Evolutionary conservation across 2,797 vertebrate genomes (phyloP).

Genomic region (Tangara arthus): DNA sequence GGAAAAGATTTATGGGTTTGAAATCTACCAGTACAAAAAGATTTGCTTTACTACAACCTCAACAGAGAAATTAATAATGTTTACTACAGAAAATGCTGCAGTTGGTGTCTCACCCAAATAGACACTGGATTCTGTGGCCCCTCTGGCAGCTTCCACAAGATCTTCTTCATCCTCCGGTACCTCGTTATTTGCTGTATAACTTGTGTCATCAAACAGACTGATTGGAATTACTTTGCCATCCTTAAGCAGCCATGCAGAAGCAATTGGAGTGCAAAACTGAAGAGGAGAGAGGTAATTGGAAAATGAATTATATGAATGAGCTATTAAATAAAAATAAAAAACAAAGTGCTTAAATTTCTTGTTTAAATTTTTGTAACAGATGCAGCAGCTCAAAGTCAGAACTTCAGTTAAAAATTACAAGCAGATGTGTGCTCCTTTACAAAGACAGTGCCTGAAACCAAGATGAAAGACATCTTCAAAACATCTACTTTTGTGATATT

Average conservation of each 20-base stretch:
- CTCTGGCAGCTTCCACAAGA: slow-evolving; percentile 83
- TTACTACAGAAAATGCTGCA: neutral
- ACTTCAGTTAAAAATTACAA: neutral
- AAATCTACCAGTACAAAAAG: neutral
- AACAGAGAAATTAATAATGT: neutral
- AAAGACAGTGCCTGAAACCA: neutral
- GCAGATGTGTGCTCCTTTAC: neutral
- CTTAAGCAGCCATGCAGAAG: slow-evolving; percentile 94
- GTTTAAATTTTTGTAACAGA: neutral
- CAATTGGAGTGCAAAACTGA: slow-evolving; percentile 96
- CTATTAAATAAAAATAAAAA: neutral
- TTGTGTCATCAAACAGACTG: slow-evolving; percentile 93
- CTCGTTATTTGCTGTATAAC: slow-evolving; percentile 79
- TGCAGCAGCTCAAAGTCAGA: neutral
- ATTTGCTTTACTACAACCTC: neutral
- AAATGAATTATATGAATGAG: neutral
- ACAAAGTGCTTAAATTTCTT: neutral
- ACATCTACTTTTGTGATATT: neutral
- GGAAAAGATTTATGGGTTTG: neutral
- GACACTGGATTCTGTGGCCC: slow-evolving; percentile 89
- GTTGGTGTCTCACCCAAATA: slow-evolving; percentile 83
- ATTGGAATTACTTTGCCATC: slow-evolving; percentile 93
- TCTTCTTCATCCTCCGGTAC: slow-evolving; percentile 82
- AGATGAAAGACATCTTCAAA: neutral
- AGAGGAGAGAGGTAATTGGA: neutral